Evolutionary conservation across 2,113 vertebrate genomes (phyloP).

Genomic region (Entelurus aequoreus): DNA sequence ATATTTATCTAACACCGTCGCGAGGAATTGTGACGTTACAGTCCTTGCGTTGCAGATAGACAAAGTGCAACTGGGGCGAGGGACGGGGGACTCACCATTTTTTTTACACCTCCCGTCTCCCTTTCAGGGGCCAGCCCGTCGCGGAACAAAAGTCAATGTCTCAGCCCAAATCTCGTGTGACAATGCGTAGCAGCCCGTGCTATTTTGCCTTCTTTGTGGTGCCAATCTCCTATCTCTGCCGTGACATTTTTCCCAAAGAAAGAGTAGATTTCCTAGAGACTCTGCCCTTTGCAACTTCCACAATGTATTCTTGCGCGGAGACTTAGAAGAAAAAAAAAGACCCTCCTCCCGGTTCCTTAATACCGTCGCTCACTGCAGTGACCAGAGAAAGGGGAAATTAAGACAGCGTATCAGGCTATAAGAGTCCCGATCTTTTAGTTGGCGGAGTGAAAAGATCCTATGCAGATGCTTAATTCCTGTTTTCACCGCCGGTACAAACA

Average conservation of each 20-base stretch:
- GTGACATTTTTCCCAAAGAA: slow-evolving; percentile 99
- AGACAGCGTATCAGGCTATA: slow-evolving; percentile 76
- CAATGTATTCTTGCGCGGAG: slow-evolving; percentile 84
- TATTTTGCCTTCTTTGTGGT: slow-evolving; percentile 98
- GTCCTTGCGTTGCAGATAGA: slow-evolving; percentile 37
- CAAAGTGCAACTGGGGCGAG: slow-evolving; percentile 66
- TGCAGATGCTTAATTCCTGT: slow-evolving; percentile 68
- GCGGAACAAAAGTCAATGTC: slow-evolving; percentile 98
- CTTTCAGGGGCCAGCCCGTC: slow-evolving; percentile 85
- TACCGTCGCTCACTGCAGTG: slow-evolving; percentile 74
- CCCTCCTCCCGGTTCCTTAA: slow-evolving; percentile 80
- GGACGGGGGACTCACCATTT: slow-evolving; percentile 84
- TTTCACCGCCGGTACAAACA: slow-evolving; percentile 53
- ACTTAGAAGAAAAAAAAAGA: slow-evolving; percentile 60
- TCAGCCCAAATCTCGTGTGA: slow-evolving; percentile 98
- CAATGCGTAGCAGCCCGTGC: slow-evolving; percentile 97
- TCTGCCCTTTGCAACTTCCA: slow-evolving; percentile 97
- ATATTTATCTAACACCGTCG: slow-evolving; percentile 50
- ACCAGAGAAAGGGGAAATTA: slow-evolving; percentile 76
- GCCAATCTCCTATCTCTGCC: slow-evolving; percentile 98
- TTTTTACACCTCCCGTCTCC: slow-evolving; percentile 85
- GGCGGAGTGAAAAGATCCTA: slow-evolving; percentile 61
- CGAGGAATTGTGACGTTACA: slow-evolving; percentile 86
- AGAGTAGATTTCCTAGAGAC: slow-evolving; percentile 99
- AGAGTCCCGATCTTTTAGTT: slow-evolving; percentile 54